These are phyloP conservation scores for Nymphalis c-album DNA, from an alignment of 2,888 invertebrate genomes.

Conservation along the genomic window DNA sequence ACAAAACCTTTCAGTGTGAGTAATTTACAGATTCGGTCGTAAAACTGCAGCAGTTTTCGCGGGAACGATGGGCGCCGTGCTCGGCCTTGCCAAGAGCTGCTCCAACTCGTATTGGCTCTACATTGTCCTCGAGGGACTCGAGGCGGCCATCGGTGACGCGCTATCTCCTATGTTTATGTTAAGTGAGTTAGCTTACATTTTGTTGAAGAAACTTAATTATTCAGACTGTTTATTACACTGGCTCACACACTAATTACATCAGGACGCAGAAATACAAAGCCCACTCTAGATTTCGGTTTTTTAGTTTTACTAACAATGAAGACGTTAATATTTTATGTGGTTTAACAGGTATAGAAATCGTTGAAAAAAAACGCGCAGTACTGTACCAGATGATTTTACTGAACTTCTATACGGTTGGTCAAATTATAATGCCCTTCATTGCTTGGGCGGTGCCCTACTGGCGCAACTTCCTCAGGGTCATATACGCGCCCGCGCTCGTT, in stretches of 20 bases:
- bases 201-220: not conserved
- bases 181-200: slow-evolving; percentile 51
- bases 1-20: too few relatives aligned
- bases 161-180: slow-evolving; percentile 75
- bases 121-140: slow-evolving; percentile 61
- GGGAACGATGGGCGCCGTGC: slow-evolving; percentile 66
- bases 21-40: slow-evolving; percentile 60
- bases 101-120: slow-evolving; percentile 64
- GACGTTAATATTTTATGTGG: not conserved
- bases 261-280: too few relatives aligned
- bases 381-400: slow-evolving; percentile 72
- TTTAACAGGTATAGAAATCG: slow-evolving; percentile 69
- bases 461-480: slow-evolving; percentile 67
- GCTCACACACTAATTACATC: too few relatives aligned
- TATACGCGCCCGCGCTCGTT: slow-evolving; percentile 70
- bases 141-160: slow-evolving; percentile 72
- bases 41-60: slow-evolving; percentile 72
- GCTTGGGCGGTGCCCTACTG: slow-evolving; percentile 74
- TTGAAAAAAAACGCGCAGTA: slow-evolving; percentile 67
- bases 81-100: slow-evolving; percentile 69
- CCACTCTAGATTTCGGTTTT: too few relatives aligned
- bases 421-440: slow-evolving; percentile 70
- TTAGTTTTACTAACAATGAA: not conserved
- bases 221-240: too few relatives aligned
- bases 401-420: slow-evolving; percentile 69